These are phyloP conservation scores for Hipposideros larvatus DNA, from an alignment of 2,797 vertebrate species.

Conservation along the genomic window DNA sequence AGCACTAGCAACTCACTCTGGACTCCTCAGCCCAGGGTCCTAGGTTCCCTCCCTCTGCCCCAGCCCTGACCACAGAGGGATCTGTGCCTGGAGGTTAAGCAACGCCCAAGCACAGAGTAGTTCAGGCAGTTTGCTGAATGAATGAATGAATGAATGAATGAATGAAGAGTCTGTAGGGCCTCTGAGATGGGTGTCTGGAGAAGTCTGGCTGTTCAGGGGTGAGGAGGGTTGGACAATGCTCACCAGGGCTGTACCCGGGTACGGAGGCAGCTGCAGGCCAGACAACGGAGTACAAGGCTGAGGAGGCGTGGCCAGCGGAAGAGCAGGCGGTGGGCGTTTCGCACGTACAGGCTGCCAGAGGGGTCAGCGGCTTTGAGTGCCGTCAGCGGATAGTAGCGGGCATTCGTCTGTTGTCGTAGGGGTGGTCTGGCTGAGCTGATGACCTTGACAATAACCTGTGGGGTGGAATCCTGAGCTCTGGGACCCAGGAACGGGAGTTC, in stretches of 20 bases:
- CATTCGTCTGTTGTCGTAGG: constrained; percentile 94
- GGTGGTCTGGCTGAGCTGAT: constrained; percentile 91
- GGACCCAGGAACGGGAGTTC: neutral
- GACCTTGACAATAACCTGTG: constrained; percentile 93
- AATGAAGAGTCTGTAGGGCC: neutral
- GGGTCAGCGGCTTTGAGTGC: constrained; percentile 94
- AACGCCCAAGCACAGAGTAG: neutral
- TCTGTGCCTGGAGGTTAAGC: neutral
- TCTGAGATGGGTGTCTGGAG: neutral
- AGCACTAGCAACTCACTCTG: neutral
- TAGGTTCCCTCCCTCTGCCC: neutral
- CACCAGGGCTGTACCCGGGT: constrained; percentile 85
- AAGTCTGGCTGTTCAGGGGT: neutral
- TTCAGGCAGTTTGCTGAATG: neutral
- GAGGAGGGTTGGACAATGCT: neutral
- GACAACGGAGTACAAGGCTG: constrained; percentile 92
- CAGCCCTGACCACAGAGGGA: neutral
- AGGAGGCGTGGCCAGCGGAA: constrained; percentile 94
- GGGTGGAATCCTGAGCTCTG: constrained; percentile 9
- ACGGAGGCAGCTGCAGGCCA: constrained; percentile 93
- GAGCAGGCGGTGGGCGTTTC: constrained; percentile 92
- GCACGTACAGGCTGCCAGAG: constrained; percentile 93
- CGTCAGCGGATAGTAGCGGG: constrained; percentile 92
- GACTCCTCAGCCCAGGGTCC: neutral
- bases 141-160: neutral